Evolutionary conservation across 2,797 vertebrate species (phyloP).

Genomic region (Fratercula arctica): DNA sequence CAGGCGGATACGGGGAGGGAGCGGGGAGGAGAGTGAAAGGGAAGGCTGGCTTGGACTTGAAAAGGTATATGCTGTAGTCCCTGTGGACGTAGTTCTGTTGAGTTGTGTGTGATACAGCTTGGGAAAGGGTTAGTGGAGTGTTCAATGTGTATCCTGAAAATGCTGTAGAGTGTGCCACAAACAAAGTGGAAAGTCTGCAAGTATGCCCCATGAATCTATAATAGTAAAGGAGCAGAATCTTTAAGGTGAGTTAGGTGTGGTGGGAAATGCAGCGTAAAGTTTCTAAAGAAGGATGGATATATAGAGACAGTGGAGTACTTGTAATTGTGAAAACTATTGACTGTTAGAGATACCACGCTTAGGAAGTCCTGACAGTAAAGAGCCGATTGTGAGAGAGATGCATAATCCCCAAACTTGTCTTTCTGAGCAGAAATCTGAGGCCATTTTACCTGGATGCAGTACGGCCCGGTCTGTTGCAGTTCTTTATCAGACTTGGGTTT

Average conservation of each 20-base stretch:
- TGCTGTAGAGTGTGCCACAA: neutral
- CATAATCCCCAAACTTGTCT: neutral
- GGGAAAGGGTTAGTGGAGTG: neutral
- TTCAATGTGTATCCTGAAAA: neutral
- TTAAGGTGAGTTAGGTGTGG: neutral
- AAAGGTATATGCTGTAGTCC: neutral
- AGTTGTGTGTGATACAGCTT: neutral
- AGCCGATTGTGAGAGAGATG: neutral
- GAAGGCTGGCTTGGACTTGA: neutral
- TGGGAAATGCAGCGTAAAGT: neutral
- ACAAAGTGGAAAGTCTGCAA: neutral
- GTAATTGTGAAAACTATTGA: neutral
- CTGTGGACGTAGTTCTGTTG: neutral
- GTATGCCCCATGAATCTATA: neutral
- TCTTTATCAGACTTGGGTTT: neutral
- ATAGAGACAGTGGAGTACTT: neutral
- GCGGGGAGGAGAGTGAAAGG: neutral
- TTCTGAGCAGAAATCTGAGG: neutral
- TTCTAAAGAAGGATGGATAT: neutral
- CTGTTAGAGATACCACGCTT: neutral
- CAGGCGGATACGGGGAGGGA: neutral
- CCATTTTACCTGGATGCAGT: neutral
- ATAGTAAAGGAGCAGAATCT: neutral
- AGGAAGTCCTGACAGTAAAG: neutral
- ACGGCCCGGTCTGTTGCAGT: neutral